Conservation (phyloP, 2,797 vertebrate species). For the Meda fulgida region DNA sequence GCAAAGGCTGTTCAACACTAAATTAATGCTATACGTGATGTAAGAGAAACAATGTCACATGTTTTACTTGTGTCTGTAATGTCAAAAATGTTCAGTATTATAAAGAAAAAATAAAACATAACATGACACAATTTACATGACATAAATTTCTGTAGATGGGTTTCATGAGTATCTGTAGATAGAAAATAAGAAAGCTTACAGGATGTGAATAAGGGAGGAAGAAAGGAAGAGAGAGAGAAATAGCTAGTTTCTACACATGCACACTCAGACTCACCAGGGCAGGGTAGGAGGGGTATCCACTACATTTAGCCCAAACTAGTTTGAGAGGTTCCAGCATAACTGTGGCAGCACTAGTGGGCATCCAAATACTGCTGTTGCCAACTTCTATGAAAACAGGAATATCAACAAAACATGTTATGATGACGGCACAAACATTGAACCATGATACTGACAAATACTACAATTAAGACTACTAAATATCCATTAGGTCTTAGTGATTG, state of each 20-base stretch:
- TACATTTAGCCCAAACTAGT: constrained; percentile 99
- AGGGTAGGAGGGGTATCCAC: constrained; percentile 98
- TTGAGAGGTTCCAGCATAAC: constrained; percentile 95
- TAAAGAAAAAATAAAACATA: not conserved
- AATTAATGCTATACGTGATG: not conserved
- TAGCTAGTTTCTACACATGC: constrained; percentile 57
- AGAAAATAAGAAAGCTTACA: not conserved
- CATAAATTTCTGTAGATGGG: not conserved
- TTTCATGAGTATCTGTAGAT: not conserved
- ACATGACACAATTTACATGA: no score
- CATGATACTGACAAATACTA: not conserved
- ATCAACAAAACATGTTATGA: constrained; percentile 70
- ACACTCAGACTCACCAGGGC: constrained; percentile 90
- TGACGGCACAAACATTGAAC: constrained; percentile 26
- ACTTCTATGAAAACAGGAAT: constrained; percentile 87
- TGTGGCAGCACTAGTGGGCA: constrained; percentile 89
- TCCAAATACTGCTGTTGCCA: constrained; percentile 97
- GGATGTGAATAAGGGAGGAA: not conserved
- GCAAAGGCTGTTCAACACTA: not conserved
- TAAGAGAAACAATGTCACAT: not conserved
- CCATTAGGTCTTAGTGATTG: not conserved
- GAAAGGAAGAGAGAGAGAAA: constrained; percentile 13
- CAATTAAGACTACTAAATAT: not conserved
- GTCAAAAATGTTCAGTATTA: not conserved
- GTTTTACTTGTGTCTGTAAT: not conserved